Base-by-base conservation (phyloP, 1,140 invertebrate species). In the Oryctes rhinoceros region DNA sequence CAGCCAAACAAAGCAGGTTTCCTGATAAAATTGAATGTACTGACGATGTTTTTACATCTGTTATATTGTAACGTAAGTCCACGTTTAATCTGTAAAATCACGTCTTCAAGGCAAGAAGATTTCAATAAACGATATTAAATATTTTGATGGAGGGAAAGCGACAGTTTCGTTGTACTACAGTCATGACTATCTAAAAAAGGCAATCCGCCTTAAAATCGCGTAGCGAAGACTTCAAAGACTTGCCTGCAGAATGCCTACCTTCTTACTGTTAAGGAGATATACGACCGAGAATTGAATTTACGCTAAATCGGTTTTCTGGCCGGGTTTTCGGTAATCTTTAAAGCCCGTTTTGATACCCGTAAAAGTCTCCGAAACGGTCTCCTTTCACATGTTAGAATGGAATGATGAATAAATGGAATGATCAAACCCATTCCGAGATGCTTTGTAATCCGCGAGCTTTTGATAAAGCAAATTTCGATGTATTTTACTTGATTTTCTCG, bases 321-420 rank as follows among this genome's bases (percentile, higher is more conserved):
- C 53, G 53, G 53, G 53, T 59, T 59, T 59, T 59, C 53, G 53
- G 53, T 59, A 59, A 59, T 59, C 53, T 59, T 59, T 59, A 59
- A 59, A 59, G 53, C 53, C 53, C 13, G 18, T 18, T 15, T 18
- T 59, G 15, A 15, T 18, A 15, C 53, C 6, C 53, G n/a, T 59
- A 59, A 18, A 59, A 59, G 13, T 59, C 53, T 18, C 53, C 53
- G 53, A 59, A 59, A 59, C 53, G 53, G 53, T 59, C 18, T 18
- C n/a, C 53, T 59, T 59, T 59, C 53, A 18, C 53, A 59, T 59
- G 15, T 59, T 59, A n/a, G 53, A 53, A 53, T 2, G 24, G 24
- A 30, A 30, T 30, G 39, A 44, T 44, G 39, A 44, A 44, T 44
- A 44, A 44, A 44, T 44, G 5, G 39, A 44, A 44, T 44, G 39